Base-by-base conservation (phyloP, 2,797 vertebrate genomes). In the Lycodopsis pacificus region DNA sequence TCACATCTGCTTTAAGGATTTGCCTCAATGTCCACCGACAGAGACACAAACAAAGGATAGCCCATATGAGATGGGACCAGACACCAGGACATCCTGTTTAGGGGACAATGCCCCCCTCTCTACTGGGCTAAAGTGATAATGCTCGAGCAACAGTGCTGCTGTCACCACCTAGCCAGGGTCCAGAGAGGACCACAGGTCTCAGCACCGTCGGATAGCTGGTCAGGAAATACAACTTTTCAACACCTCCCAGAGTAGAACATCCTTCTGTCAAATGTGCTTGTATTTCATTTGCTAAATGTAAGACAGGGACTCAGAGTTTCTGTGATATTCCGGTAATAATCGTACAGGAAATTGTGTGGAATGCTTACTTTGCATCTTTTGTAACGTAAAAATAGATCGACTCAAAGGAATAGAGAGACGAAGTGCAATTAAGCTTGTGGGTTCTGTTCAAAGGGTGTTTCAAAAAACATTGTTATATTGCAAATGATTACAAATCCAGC, bases 11-110 rank as follows among this genome's bases (percentile, higher is more conserved):
- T 90, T 86, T 82, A 80, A 81, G 91, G 91, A 94, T 94, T 94
- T 91, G 77, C 76, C 70, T 71, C 66, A 81, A 63, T 68, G 85
- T 90, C 66, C 86, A 76, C 71, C 77, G 49, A 86, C 62, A 76
- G 25, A 83, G 14, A 75, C 49, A 40, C 67, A 81, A 66, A 92
- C 87, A 91, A 85, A 91, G 80, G 67, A 85, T 44, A 80, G 77
- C 14, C 61, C 17, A 20, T 75, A 66, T 82, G 86, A 86, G 80
- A 82, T 74, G 76, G 67, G 89, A 90, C 72, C 88, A 89, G 92
- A 93, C 84, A 94, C 92, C 94, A 95, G 94, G 93, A 95, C 93
- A 95, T 96, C 94, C 95, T 95, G 94, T 90, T 94, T 79, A 80
- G 80, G 82, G 79, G 81, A 93, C 86, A 89, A 90, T 88, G 62